Percentiles rank a stretch among this genome's conserved stretches.
phyloP scores from a whole-genome alignment of 2,797 vertebrate genomes.

The Triplophysa yarkandensis region DNA sequence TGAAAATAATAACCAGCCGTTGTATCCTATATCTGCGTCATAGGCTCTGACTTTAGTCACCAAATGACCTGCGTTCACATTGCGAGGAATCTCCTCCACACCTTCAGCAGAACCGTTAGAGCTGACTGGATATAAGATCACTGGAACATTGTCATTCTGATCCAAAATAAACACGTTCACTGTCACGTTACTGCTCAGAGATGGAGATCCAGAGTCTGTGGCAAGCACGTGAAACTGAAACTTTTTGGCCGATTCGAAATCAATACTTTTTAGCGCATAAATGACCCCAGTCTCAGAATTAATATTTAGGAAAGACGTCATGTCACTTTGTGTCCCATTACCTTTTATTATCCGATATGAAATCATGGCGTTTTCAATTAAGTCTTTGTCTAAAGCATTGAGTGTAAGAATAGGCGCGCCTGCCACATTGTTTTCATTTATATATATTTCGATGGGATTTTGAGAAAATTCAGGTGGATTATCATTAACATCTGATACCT shows the following conservation, averaged over 20 bases:
- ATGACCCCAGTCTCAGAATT: conserved; percentile 60
- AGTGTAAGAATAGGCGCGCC: conserved; percentile 62
- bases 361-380: conserved; percentile 57
- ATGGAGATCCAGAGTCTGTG: conserved; percentile 50
- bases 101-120: conserved; percentile 56
- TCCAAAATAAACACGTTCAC: conserved; percentile 61
- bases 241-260: conserved; percentile 59
- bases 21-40: conserved; percentile 68
- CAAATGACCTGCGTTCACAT: conserved; percentile 61
- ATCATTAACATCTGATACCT: conserved; percentile 75
- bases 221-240: conserved; percentile 59
- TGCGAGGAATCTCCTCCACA: conserved; percentile 58
- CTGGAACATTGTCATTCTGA: conserved; percentile 63
- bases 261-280: conserved; percentile 61
- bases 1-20: conserved; percentile 66
- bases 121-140: conserved; percentile 59
- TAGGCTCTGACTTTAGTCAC: conserved; percentile 64
- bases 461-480: conserved; percentile 67
- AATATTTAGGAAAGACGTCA: conserved; percentile 60
- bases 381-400: conserved; percentile 61
- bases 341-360: conserved; percentile 52
- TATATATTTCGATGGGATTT: conserved; percentile 67
- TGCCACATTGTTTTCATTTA: conserved; percentile 72
- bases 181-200: conserved; percentile 56
- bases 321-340: conserved; percentile 6